Evolutionary conservation across 2,888 invertebrate genomes (phyloP), one percentile per base, ranked within the genome.

Genomic region (Euphydryas editha): DNA sequence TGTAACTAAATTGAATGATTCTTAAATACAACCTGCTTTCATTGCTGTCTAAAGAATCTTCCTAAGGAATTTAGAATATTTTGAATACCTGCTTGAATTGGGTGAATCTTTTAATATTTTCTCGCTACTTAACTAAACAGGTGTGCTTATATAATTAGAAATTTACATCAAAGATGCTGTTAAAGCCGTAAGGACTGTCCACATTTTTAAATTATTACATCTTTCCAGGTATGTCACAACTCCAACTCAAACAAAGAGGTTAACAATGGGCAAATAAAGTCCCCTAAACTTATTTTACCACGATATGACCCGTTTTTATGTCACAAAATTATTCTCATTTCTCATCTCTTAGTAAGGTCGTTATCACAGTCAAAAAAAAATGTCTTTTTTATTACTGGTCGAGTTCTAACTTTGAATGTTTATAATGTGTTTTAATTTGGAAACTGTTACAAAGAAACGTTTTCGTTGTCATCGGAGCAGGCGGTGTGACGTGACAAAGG

Each of bases 191-290:
- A 71, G 75, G 76, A 70, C 74, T 79, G 85, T 87, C 84, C 79
- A 84, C 84, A 81, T 81, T 79, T 80, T 71, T 75, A 85, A 88
- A 86, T 88, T 86, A 89, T 85, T 76, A 80, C 79, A 81, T 81
- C 78, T 79, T 84, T 84, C 84, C 83, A 83, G 81, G 87, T 87
- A 88, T 66, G 55, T 66, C 66, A 61, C 55, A 62, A 83, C 78
- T 78, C 61, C 78, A 80, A 76, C 76, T 76, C 79, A 85, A 86
- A 84, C 82, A 86, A 78, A 76, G 72, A 72, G 73, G 84, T 85
- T 86, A 86, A 86, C 86, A 80, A 78, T 80, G 79, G 73, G 78
- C 86, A 90, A 90, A 91, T 88, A 89, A 87, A 88, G 65, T 62
- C 74, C 63, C 73, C 78, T 73, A 73, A 74, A 72, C 76, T 73